Evolutionary conservation across 2,888 invertebrate species (phyloP).

Genomic region (Campoletis raptor): DNA sequence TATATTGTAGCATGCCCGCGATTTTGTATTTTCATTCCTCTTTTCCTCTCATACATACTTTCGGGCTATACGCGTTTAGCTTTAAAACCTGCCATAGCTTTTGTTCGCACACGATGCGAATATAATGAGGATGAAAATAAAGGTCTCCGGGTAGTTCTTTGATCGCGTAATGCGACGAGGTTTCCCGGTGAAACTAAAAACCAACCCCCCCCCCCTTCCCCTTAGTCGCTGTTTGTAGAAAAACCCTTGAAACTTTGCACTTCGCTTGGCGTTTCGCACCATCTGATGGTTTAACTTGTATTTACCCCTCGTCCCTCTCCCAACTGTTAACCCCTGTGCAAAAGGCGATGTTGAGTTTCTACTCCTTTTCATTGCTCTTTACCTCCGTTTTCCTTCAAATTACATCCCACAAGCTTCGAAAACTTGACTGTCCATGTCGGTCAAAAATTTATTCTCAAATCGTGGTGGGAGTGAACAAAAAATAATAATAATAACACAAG

Average conservation of each 20-base stretch:
- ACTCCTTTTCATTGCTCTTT: background rate
- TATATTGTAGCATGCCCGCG: too few species aligned
- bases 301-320: background rate
- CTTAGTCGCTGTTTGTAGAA: slow-evolving; percentile 9
- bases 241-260: slow-evolving; percentile 57
- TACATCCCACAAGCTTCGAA: slow-evolving; percentile 50
- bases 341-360: slow-evolving; percentile 53
- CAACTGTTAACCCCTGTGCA: background rate
- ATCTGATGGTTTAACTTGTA: slow-evolving; percentile 42
- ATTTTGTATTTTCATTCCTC: slow-evolving; percentile 13
- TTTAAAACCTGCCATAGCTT: slow-evolving; percentile 11
- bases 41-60: background rate
- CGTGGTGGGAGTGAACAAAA: background rate
- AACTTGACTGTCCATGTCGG: slow-evolving; percentile 46
- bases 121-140: slow-evolving; percentile 56
- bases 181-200: slow-evolving; percentile 21
- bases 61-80: background rate
- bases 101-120: slow-evolving; percentile 6
- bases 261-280: slow-evolving; percentile 37
- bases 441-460: slow-evolving; percentile 44
- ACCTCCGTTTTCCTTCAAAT: slow-evolving; percentile 33
- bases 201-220: background rate
- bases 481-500: background rate
- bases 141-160: slow-evolving; percentile 33
- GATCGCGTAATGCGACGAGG: slow-evolving; percentile 56